A percentile compares a stretch with the other conserved stretches of the same genome.
phyloP scores from a whole-genome alignment of 2,888 invertebrate species.

The Andrena marginata region DNA sequence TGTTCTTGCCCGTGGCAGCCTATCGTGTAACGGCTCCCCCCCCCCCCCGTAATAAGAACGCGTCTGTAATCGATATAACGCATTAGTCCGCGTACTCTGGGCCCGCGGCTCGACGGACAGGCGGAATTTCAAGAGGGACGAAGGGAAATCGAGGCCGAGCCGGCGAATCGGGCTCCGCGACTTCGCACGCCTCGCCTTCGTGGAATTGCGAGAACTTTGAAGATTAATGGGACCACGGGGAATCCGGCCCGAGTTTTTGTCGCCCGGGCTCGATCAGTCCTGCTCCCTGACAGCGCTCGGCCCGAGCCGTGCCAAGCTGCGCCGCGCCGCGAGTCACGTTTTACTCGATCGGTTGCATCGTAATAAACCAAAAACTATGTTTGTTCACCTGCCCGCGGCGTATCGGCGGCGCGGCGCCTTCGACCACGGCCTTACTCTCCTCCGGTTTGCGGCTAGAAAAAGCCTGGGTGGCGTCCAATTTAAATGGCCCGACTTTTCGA shows the following conservation, averaged over 20 bases:
- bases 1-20: background rate
- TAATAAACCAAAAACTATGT: slow-evolving; percentile 52
- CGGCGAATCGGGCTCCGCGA: slow-evolving; percentile 14
- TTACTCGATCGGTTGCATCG: slow-evolving; percentile 50
- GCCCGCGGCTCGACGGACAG: background rate
- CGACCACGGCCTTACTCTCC: background rate
- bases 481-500: background rate
- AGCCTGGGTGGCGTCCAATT: background rate
- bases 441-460: background rate
- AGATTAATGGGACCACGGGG: slow-evolving; percentile 66
- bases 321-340: slow-evolving; percentile 52
- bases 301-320: background rate
- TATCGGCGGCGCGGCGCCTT: slow-evolving; percentile 12
- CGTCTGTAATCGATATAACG: slow-evolving; percentile 69
- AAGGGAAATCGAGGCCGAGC: background rate
- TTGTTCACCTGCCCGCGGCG: slow-evolving; percentile 37
- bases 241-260: slow-evolving; percentile 61
- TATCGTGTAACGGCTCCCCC: slow-evolving; percentile 51
- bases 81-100: slow-evolving; percentile 22
- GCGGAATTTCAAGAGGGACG: slow-evolving; percentile 7
- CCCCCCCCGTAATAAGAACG: slow-evolving; percentile 60
- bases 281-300: slow-evolving; percentile 51
- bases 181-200: slow-evolving; percentile 62
- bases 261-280: slow-evolving; percentile 50
- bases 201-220: slow-evolving; percentile 66